Base-by-base conservation (phyloP, 2,113 vertebrate genomes). In the Grallaria varia region DNA sequence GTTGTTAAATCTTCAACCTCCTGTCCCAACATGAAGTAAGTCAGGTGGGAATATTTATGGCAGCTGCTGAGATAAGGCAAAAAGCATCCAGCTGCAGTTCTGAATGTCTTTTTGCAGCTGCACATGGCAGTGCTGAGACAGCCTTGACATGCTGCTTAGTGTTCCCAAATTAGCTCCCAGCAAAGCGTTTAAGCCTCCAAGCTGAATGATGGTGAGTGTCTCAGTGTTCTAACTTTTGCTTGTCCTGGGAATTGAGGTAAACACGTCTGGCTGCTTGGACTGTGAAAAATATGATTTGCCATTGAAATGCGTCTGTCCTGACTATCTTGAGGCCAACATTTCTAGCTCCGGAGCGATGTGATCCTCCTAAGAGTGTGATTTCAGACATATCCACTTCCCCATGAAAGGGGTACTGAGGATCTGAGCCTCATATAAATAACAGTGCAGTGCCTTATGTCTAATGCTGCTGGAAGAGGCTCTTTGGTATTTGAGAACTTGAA, bases 131-230 rank as follows among this genome's bases (percentile, higher is more conserved):
- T 94, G 67, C 69, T 85, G 83, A 92, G 90, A 55, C 0, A 0
- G 71, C 77, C 91, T 95, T 84, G 80, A 84, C 88, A 77, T 78
- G 76, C 87, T 93, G n/a, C 91, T 80, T 83, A 68, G 14, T 47
- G 47, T 76, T 91, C 90, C 66, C 84, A 90, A 87, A 95, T 92
- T 87, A 95, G 89, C 80, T 97, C 63, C 84, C 90, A 95, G 90
- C 40, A 73, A 90, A 89, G 66, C 83, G 31, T 50, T 87, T 92
- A 89, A 93, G 55, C 50, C 80, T 89, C 71, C 80, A n/a, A 94
- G 27, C 58, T 86, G 90, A 91, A 91, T 35, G 53, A 67, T 62
- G 84, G 56, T 50, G 63, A 58, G 53, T 66, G 50, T 78, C 90
- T 81, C 84, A 66, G 45, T 71, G 77, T 60, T 94, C 67, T 83